Conservation (phyloP, 1,140 invertebrate genomes). For the Centruroides vittatus region DNA sequence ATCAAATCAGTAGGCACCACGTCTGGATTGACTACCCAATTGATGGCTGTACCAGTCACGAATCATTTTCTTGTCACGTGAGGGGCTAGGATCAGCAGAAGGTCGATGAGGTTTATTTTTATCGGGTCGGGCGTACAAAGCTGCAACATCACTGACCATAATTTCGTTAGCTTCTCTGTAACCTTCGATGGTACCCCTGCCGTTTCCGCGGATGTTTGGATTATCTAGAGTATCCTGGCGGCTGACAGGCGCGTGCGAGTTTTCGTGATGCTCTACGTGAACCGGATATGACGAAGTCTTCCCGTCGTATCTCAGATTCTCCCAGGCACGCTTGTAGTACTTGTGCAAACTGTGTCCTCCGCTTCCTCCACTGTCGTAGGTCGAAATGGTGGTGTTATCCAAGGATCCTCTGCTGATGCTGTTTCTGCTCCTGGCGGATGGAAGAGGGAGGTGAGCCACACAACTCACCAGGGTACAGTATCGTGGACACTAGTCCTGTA, state of each 20-base stretch:
- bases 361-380: constrained; percentile 45
- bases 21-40: constrained; percentile 8
- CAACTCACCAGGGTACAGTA: constrained; percentile 35
- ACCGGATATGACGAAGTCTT: background rate
- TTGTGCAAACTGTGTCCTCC: constrained; percentile 64
- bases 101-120: constrained; percentile 33
- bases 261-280: background rate
- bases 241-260: constrained; percentile 25
- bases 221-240: constrained; percentile 56
- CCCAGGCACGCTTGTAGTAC: constrained; percentile 79
- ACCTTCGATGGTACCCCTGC: constrained; percentile 35
- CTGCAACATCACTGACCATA: constrained; percentile 53
- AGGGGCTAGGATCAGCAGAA: constrained; percentile 5
- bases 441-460: constrained; percentile 25
- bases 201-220: constrained; percentile 30
- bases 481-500: constrained; percentile 10
- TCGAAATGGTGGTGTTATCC: constrained; percentile 26
- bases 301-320: constrained; percentile 44
- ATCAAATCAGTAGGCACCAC: constrained; percentile 4
- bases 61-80: constrained; percentile 8
- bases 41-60: constrained; percentile 13
- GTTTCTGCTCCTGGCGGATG: constrained; percentile 21
- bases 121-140: constrained; percentile 40
- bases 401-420: constrained; percentile 24
- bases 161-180: constrained; percentile 65